Conservation (phyloP, 2,797 vertebrate species). For the Arrhamphus sclerolepis region DNA sequence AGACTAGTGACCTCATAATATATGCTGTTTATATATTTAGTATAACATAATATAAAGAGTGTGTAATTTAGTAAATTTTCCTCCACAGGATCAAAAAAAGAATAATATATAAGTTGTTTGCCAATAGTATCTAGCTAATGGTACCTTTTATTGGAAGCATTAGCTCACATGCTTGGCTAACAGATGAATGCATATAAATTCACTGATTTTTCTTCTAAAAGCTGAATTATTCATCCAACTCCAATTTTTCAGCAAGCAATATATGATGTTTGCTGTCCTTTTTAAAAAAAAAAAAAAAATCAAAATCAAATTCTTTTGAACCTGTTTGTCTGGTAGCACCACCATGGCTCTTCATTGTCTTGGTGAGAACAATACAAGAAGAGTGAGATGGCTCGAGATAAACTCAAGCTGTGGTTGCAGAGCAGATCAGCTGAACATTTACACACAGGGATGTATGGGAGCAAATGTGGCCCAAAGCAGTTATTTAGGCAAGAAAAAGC, state of each 20-base stretch:
- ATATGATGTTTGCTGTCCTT: not conserved
- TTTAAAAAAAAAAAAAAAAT: no score
- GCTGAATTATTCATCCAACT: not conserved
- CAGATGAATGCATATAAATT: not conserved
- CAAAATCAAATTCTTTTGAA: conserved; percentile 1
- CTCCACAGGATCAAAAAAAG: not conserved
- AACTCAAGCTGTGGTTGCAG: not conserved
- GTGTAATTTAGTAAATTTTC: no score
- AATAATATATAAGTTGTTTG: no score
- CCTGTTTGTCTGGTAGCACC: conserved; percentile 17
- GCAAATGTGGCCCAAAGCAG: conserved; percentile 5
- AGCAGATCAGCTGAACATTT: conserved; percentile 11
- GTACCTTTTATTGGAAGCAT: no score
- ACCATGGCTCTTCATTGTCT: not conserved
- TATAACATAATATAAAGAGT: no score
- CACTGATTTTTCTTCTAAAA: not conserved
- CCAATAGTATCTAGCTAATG: no score
- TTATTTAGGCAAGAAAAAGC: conserved; percentile 26
- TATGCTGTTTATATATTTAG: no score
- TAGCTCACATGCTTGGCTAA: no score
- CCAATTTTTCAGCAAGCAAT: not conserved
- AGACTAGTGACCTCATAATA: no score
- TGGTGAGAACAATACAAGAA: conserved; percentile 13
- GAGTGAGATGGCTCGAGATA: conserved; percentile 9
- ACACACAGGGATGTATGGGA: conserved; percentile 7